phyloP scores from a whole-genome alignment of 2,888 invertebrate species.

The Andrena minutula region DNA sequence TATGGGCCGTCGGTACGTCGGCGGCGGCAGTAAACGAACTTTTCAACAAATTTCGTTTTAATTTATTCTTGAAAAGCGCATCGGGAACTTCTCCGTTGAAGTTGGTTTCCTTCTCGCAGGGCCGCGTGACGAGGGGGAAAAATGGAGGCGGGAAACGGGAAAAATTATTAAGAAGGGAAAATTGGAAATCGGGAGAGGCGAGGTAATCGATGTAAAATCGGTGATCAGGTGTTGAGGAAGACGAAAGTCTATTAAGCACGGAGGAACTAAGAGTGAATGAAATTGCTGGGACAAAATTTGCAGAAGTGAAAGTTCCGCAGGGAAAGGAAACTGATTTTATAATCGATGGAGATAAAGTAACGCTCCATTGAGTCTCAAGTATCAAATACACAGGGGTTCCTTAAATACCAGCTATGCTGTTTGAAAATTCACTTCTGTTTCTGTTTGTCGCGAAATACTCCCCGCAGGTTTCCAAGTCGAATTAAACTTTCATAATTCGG shows the following conservation, averaged over 20 bases:
- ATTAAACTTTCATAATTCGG: slow-evolving; percentile 62
- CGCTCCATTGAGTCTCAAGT: no score
- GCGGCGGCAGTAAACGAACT: slow-evolving; percentile 31
- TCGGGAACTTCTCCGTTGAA: slow-evolving; percentile 15
- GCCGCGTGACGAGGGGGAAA: background rate
- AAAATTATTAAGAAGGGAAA: background rate
- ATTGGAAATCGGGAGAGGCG: background rate
- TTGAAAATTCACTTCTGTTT: background rate
- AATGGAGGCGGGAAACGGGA: background rate
- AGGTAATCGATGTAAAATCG: background rate
- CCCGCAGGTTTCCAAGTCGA: slow-evolving; percentile 20
- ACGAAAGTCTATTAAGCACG: no score
- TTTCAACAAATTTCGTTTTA: slow-evolving; percentile 60
- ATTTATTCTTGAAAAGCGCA: slow-evolving; percentile 49
- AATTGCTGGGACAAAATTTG: no score
- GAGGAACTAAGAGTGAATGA: no score
- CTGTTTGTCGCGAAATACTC: slow-evolving; percentile 12
- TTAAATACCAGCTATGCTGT: background rate
- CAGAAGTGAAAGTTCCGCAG: no score
- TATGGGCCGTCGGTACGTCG: slow-evolving; percentile 15
- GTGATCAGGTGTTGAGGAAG: background rate
- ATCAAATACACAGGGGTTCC: no score
- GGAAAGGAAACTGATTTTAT: no score
- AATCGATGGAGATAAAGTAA: no score
- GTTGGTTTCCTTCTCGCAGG: background rate